A percentile compares a stretch with the other conserved stretches of the same genome.
These are phyloP conservation scores for Bovichtus variegatus DNA, from an alignment of 2,797 vertebrate genomes.

Conservation along the genomic window DNA sequence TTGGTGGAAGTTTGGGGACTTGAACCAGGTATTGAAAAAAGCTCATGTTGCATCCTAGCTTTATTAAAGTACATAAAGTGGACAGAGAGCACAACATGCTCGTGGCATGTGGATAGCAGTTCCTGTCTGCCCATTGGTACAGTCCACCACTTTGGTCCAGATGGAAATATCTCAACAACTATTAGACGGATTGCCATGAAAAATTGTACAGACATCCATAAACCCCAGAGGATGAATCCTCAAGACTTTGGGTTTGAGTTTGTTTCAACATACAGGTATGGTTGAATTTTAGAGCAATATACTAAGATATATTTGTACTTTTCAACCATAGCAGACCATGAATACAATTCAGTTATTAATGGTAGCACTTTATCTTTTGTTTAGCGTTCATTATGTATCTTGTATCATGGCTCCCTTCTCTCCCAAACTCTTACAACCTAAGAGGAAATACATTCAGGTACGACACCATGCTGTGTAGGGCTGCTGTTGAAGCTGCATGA, in stretches of 20 bases:
- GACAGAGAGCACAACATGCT: background rate
- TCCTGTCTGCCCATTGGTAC: background rate
- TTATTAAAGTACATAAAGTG: background rate
- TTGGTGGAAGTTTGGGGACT: no score
- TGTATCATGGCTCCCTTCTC: background rate
- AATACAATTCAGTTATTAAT: background rate
- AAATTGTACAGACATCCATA: background rate
- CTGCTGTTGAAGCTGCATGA: constrained; percentile 8
- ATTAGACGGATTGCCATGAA: no score
- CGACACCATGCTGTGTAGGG: background rate
- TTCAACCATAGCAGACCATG: background rate
- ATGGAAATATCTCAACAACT: no score
- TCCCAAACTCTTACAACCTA: background rate
- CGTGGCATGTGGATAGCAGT: background rate
- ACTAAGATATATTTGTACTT: background rate
- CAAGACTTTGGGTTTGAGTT: no score
- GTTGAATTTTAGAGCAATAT: background rate
- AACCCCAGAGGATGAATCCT: background rate
- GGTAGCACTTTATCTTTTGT: background rate
- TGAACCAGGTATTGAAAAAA: background rate
- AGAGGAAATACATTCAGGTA: background rate
- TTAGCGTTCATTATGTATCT: background rate
- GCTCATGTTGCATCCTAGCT: background rate
- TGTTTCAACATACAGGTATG: background rate
- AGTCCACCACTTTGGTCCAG: no score